phyloP scores from a whole-genome alignment of 2,888 invertebrate genomes.

The Teinopalpus imperialis region DNA sequence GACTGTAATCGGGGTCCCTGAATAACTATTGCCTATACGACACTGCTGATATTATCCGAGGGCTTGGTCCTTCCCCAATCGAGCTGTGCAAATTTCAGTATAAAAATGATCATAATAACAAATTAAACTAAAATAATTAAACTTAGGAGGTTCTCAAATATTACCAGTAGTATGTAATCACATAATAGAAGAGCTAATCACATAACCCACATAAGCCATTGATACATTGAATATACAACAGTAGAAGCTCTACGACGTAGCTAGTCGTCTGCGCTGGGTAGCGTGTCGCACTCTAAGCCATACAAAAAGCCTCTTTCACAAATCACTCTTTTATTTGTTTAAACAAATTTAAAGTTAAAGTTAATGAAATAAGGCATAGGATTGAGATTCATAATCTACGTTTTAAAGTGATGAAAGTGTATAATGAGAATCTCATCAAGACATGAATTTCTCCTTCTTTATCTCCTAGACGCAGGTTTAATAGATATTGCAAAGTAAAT shows the following conservation, averaged over 20 bases:
- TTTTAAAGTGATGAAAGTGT: constrained; percentile 6
- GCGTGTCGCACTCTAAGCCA: constrained; percentile 21
- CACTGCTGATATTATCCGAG: too few species aligned
- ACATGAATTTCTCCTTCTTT: too few species aligned
- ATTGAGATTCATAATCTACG: background rate
- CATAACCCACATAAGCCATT: constrained; percentile 20
- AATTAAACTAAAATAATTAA: too few species aligned
- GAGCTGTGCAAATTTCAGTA: too few species aligned
- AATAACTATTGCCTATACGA: too few species aligned
- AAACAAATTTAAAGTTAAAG: background rate
- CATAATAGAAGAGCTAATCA: too few species aligned
- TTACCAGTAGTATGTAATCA: too few species aligned
- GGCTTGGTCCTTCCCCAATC: too few species aligned
- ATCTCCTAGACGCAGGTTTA: constrained; percentile 2
- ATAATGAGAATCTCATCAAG: constrained; percentile 20
- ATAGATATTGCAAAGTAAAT: constrained; percentile 10
- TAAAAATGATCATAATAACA: too few species aligned
- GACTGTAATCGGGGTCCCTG: too few species aligned
- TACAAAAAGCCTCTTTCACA: constrained; percentile 4
- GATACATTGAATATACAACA: constrained; percentile 14
- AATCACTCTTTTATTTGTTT: background rate
- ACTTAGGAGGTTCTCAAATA: too few species aligned
- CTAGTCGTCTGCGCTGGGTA: constrained; percentile 4
- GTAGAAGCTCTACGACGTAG: constrained; percentile 13
- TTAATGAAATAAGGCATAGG: background rate